These are phyloP conservation scores for Eupeodes corollae DNA, from an alignment of 1,140 invertebrate species.

Conservation along the genomic window DNA sequence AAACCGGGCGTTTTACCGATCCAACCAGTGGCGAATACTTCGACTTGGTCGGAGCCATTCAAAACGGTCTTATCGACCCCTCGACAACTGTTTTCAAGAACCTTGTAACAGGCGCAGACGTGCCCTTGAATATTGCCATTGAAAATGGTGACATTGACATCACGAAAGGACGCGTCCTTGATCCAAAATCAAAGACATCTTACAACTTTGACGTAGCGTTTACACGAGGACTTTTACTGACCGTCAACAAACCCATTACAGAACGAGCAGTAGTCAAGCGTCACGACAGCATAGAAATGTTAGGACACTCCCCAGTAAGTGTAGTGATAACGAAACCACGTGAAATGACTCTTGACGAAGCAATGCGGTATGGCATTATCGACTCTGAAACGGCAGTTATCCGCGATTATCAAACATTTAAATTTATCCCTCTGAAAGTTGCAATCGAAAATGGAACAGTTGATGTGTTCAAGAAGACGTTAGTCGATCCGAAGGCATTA, in stretches of 20 bases:
- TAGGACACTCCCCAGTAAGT: conserved; percentile 23
- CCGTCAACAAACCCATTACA: conserved; percentile 56
- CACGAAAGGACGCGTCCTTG: conserved; percentile 59
- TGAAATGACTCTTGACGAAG: conserved; percentile 67
- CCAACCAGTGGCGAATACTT: conserved; percentile 57
- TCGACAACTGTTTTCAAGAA: conserved; percentile 68
- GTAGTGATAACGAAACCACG: conserved; percentile 42
- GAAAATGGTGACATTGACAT: conserved; percentile 70
- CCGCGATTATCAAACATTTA: conserved; percentile 60
- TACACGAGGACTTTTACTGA: conserved; percentile 60
- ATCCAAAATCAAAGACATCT: conserved; percentile 60
- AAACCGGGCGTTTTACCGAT: conserved; percentile 69
- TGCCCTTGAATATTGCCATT: conserved; percentile 61
- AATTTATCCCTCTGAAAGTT: conserved; percentile 57
- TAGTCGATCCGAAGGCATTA: conserved; percentile 46
- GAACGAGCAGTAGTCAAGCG: conserved; percentile 44
- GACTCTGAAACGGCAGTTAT: conserved; percentile 64
- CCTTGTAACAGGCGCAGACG: conserved; percentile 56
- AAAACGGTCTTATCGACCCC: conserved; percentile 60
- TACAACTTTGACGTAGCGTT: conserved; percentile 64
- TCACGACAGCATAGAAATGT: conserved; percentile 39
- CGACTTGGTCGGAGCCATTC: conserved; percentile 59
- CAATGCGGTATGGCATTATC: conserved; percentile 62
- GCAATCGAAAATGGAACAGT: conserved; percentile 61
- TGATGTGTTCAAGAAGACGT: conserved; percentile 50